Evolutionary conservation across 2,113 vertebrate genomes (phyloP), one percentile per base, ranked within the genome.

Genomic region (Anarhynchus alexandrinus): DNA sequence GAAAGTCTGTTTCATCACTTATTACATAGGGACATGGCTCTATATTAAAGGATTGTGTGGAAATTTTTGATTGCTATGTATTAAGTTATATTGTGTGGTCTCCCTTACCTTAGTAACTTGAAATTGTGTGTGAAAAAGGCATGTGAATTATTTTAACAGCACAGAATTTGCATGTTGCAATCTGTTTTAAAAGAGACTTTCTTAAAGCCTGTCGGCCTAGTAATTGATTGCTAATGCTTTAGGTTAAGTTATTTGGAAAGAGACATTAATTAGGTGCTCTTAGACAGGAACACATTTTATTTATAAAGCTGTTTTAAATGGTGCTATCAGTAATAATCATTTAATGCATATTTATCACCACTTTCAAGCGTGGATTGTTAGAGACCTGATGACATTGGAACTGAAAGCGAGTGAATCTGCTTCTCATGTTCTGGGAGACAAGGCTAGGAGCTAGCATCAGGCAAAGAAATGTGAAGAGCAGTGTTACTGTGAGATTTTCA

Each of bases 1-100:
- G 94, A 97, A 97, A 79, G 65, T 92, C 43, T 94, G 57, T 95
- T 97, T 89, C 97, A 90, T 96, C 95, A 96, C 40, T 71, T 83
- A 77, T 93, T 96, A 91, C 85, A 83, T 17, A 95, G 76, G 71
- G 59, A 78, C n/a, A 45, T 69, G 81, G 93, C 94, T 94, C 71
- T 82, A 6, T 93, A 92, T 92, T 70, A 94, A 79, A 97, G 64
- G 84, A 94, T 76, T 38, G 57, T 96, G 95, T 85, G 65, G 93
- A 96, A 97, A 97, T 85, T 96, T 92, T 95, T 95, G 94, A 95
- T 96, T 96, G 52, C 74, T 62, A 12, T 58, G 15, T 83, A 89
- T 96, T 97, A 96, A 96, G 65, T 97, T 97, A 91, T 91, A 96
- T 89, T 86, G 78, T 94, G 94, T 32, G 90, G 17, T 86, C 57